A percentile compares a stretch with the other conserved stretches of the same genome.
phyloP scores from a whole-genome alignment of 2,888 invertebrate genomes.

The Parascotia fuliginaria region DNA sequence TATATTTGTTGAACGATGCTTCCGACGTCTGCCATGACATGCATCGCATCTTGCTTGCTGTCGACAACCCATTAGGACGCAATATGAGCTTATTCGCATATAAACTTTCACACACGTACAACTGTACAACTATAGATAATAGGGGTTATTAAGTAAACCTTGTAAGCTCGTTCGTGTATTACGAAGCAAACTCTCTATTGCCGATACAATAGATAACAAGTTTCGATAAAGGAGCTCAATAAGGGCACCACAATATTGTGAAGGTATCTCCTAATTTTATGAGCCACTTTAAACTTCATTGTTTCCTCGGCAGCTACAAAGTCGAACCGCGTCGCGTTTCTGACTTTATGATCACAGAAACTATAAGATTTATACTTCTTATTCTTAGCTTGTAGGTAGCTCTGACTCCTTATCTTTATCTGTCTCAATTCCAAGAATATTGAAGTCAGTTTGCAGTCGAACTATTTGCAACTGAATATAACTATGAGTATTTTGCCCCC shows the following conservation, averaged over 20 bases:
- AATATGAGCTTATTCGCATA: conserved; percentile 28
- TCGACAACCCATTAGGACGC: conserved; percentile 30
- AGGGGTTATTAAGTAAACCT: conserved; percentile 36
- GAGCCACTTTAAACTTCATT: conserved; percentile 33
- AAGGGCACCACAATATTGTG: conserved; percentile 35
- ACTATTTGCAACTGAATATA: too few relatives aligned
- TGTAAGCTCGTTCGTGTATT: conserved; percentile 30
- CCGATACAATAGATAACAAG: conserved; percentile 43
- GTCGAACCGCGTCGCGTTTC: not conserved
- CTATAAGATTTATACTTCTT: too few relatives aligned
- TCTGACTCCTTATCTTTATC: too few relatives aligned
- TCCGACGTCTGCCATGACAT: conserved; percentile 7
- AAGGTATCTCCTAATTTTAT: conserved; percentile 38
- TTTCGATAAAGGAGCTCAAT: conserved; percentile 41
- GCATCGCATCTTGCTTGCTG: conserved; percentile 13
- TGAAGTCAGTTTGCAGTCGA: too few relatives aligned
- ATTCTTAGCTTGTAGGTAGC: too few relatives aligned
- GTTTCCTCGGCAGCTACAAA: conserved; percentile 3
- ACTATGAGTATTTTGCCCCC: too few relatives aligned
- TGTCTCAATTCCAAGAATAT: too few relatives aligned
- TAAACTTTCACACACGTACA: conserved; percentile 38
- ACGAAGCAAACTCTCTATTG: conserved; percentile 40
- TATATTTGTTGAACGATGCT: conserved; percentile 12
- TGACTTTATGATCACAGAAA: too few relatives aligned
- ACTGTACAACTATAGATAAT: conserved; percentile 29